phyloP scores from a whole-genome alignment of 2,888 invertebrate species.

The Agonopterix alstromeriana region DNA sequence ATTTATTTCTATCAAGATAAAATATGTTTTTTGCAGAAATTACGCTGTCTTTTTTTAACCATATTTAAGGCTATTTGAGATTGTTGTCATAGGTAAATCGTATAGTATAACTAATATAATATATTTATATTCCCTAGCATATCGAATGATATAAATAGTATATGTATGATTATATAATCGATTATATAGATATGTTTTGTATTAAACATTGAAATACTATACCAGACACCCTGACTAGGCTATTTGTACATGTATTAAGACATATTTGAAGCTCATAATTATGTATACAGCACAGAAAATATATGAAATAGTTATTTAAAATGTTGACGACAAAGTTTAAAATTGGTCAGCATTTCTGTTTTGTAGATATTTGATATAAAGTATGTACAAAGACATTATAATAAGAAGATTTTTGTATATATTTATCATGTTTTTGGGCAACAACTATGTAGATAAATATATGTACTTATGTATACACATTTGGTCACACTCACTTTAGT shows the following conservation, averaged over 20 bases:
- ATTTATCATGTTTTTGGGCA: slow-evolving; percentile 25
- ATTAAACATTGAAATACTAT: slow-evolving; percentile 11
- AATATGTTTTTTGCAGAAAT: too few relatives aligned
- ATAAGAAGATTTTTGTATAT: slow-evolving; percentile 26
- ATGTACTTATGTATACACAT: slow-evolving; percentile 9
- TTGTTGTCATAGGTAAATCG: neutral
- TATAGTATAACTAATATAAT: neutral
- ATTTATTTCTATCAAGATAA: too few relatives aligned
- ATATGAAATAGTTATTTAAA: neutral
- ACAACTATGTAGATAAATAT: slow-evolving; percentile 40
- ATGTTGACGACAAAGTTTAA: neutral
- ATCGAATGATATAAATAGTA: slow-evolving; percentile 2
- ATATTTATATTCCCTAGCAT: neutral
- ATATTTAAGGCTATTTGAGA: neutral
- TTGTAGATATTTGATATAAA: neutral
- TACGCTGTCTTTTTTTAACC: too few relatives aligned
- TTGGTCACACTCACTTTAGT: slow-evolving; percentile 13
- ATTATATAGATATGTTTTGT: slow-evolving; percentile 16
- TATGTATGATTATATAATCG: slow-evolving; percentile 3
- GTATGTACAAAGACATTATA: slow-evolving; percentile 16
- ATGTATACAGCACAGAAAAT: slow-evolving; percentile 5
- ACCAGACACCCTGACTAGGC: slow-evolving; percentile 43
- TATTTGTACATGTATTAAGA: slow-evolving; percentile 10
- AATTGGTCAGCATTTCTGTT: slow-evolving; percentile 24
- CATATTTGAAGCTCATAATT: neutral